Evolutionary conservation across 2,888 invertebrate genomes (phyloP), one percentile per base, ranked within the genome.

Genomic region (Eupsilia transversa): DNA sequence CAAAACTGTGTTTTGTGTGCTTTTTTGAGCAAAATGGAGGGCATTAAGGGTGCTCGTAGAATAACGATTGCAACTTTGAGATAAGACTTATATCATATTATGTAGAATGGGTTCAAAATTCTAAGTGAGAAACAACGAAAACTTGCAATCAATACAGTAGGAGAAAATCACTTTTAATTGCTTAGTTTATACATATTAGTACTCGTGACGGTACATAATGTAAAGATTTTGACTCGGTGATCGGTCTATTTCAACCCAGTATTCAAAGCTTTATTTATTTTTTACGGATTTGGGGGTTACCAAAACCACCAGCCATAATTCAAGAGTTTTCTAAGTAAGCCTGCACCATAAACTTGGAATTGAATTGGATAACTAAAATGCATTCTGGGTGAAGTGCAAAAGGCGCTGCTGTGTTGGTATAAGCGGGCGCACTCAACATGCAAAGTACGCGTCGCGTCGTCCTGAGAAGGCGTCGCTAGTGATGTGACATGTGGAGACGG

Each of bases 341-440:
- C 38, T 46, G 49, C n/a, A 64, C 61, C 72, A 82, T 85, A 84
- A 85, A 83, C 75, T 77, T 63, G 35, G 85, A 83, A 86, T 83
- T 81, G 85, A 86, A 85, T 83, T 78, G 83, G 87, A 83, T 85
- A 80, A 83, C 82, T 83, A 86, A 87, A 88, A 84, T 86, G 86
- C 88, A 88, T 87, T 88, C 82, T 86, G 80, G 77, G 81, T 80
- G 83, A 84, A 83, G 88, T 83, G 82, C 82, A 85, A 87, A 87
- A 88, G 86, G 80, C 85, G 83, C 83, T 80, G 72, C 80, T 72
- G 70, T 79, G 70, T 74, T 72, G 72, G 87, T 88, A 84, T 87
- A 85, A 81, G 81, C 77, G 67, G 54, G 80, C 70, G 74, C 84
- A 87, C 88, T 90, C 87, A 82, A 84, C 86, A 89, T 89, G 88